Percentiles rank a stretch among this genome's conserved stretches.
Evolutionary conservation across 2,797 vertebrate genomes (phyloP).

Genomic region (Clarias laeviceps): DNA sequence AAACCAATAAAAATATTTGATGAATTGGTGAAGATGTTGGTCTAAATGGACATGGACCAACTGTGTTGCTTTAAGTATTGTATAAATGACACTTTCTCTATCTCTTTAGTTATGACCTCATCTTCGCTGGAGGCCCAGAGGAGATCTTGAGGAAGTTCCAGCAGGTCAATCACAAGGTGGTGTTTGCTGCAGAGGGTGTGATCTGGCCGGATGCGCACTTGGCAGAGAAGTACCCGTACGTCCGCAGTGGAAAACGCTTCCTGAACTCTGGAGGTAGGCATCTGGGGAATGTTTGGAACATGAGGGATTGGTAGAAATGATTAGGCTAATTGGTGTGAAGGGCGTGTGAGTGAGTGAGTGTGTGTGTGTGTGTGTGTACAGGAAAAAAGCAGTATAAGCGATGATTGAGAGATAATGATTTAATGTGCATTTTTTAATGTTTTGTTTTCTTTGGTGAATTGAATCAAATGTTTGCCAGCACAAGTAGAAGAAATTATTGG

Average conservation of each 20-base stretch:
- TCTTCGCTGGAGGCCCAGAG: constrained; percentile 91
- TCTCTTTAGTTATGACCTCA: constrained; percentile 86
- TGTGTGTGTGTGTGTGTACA: no score
- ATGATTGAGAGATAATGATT: not conserved
- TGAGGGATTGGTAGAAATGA: no score
- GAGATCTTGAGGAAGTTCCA: constrained; percentile 93
- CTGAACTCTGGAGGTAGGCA: constrained; percentile 94
- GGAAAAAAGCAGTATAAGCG: no score
- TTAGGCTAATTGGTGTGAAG: no score
- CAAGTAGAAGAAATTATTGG: not conserved
- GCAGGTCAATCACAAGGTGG: constrained; percentile 86
- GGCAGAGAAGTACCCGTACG: constrained; percentile 87
- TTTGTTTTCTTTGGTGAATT: not conserved
- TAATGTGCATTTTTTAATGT: not conserved
- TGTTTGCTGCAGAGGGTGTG: constrained; percentile 90
- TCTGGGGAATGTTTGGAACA: constrained; percentile 6
- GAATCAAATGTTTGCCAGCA: not conserved
- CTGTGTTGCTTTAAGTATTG: not conserved
- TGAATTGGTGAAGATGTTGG: not conserved
- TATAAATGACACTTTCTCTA: constrained; percentile 37
- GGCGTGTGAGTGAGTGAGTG: no score
- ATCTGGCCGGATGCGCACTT: constrained; percentile 93
- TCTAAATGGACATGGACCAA: not conserved
- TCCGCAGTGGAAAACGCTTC: constrained; percentile 91
- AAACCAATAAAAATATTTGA: not conserved